Conservation (phyloP, 1,140 invertebrate genomes). For the Cataglyphis hispanica region DNA sequence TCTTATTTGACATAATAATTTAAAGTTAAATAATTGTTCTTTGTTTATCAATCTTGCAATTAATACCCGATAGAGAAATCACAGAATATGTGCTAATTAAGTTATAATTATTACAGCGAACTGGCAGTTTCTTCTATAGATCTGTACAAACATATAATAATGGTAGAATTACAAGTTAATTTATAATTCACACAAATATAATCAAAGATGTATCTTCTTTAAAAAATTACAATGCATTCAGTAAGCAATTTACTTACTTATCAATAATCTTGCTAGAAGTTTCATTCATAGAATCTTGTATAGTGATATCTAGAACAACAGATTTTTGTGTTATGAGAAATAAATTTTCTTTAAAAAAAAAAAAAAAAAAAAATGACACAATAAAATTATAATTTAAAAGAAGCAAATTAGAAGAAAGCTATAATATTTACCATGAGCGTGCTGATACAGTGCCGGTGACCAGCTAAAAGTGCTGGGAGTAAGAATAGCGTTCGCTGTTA, state of each 20-base stretch:
- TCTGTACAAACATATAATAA: conserved; percentile 36
- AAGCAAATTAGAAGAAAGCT: neutral
- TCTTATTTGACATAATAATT: conserved; percentile 5
- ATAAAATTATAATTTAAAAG: neutral
- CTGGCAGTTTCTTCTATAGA: conserved; percentile 63
- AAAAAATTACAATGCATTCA: neutral
- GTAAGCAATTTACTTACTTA: conserved; percentile 74
- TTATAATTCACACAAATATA: neutral
- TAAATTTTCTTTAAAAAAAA: too few species aligned
- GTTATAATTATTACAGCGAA: conserved; percentile 51
- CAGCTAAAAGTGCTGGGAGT: conserved; percentile 81
- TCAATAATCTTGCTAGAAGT: conserved; percentile 75
- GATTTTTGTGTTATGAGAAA: conserved; percentile 76
- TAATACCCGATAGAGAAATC: conserved; percentile 66
- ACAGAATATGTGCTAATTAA: conserved; percentile 64
- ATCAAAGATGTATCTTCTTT: neutral
- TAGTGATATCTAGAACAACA: conserved; percentile 61
- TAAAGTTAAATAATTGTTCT: neutral
- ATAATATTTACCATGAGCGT: conserved; percentile 77
- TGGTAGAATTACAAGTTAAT: conserved; percentile 2
- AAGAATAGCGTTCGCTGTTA: conserved; percentile 72
- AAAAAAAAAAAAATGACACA: too few species aligned
- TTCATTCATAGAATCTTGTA: conserved; percentile 74
- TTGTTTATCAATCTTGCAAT: conserved; percentile 39
- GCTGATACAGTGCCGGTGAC: conserved; percentile 80